Conservation (phyloP, 2,797 vertebrate genomes). For the Sebastes iracundus region DNA sequence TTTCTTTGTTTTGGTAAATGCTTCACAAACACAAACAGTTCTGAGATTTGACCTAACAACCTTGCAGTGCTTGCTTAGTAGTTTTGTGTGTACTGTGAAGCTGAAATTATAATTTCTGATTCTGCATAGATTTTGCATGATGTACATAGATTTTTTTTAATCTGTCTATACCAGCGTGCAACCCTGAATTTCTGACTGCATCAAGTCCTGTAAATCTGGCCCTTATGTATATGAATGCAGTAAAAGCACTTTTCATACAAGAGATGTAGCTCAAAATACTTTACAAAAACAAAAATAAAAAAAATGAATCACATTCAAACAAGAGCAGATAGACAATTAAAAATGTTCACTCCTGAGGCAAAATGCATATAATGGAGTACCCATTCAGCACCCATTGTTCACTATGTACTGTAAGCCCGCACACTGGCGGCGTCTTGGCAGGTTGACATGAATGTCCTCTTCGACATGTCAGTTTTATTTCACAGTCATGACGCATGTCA, state of each 20-base stretch:
- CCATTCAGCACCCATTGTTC: no score
- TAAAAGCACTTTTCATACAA: no score
- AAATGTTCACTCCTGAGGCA: no score
- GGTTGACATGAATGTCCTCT: no score
- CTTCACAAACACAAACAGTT: background rate
- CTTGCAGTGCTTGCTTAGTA: background rate
- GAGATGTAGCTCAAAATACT: fast-evolving
- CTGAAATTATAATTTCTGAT: background rate
- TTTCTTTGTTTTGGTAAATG: background rate
- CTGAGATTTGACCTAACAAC: background rate
- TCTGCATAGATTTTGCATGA: background rate
- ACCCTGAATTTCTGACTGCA: background rate
- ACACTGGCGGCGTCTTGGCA: no score
- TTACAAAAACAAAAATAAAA: no score
- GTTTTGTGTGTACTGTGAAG: background rate
- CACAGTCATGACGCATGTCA: no score
- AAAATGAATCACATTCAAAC: no score
- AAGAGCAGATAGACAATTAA: no score
- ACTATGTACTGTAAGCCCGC: no score
- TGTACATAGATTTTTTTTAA: background rate
- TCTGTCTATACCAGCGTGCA: background rate
- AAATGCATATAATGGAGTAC: no score
- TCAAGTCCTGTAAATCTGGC: background rate
- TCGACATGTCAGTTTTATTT: no score
- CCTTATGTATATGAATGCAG: background rate